Evolutionary conservation across 2,113 vertebrate genomes (phyloP), one percentile per base, ranked within the genome.

Genomic region (Mugil cephalus): DNA sequence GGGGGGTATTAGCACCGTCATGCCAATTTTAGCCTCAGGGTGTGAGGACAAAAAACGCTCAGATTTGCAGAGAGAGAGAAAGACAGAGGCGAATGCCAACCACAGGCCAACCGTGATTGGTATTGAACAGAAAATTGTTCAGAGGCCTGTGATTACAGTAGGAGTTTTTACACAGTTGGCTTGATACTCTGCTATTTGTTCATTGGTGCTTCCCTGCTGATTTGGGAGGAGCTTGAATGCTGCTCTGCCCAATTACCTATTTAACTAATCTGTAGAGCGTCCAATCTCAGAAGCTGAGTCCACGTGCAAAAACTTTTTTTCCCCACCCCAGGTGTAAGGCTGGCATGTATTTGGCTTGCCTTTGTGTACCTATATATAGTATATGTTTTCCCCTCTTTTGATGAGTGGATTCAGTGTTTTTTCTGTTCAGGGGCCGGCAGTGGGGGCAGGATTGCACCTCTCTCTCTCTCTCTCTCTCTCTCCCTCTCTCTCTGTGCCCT

Each of bases 371-470:
- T 55, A 43, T 53, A 10, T 48, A 19, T 48, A 19, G 8, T 63
- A 21, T 64, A n/a, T 42, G 45, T 50, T 48, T 34, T 21, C 42
- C n/a, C 11, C 55, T 45, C 13, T 30, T 53, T 21, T 47, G 21
- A 75, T 21, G 54, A 19, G 40, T 43, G 36, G 12, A 36, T 14
- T 50, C 51, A 48, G 13, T 34, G 8, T 55, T 68, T 69, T 63
- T 63, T 48, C 47, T 66, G 69, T 60, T 40, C n/a, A 54, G 55
- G 65, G 42, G 48, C 71, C 3, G 0, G 62, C 68, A 72, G 55
- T 78, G 50, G 88, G 75, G 53, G 45, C 79, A 79, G 72, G 64
- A 83, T 79, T 81, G 76, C 83, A 84, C 62, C 87, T 81, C 68
- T 48, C 64, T 77, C 79, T 72, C 35, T 61, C 10, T 65, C 66